Evolutionary conservation across 1,140 invertebrate genomes (phyloP), one percentile per base, ranked within the genome.

Genomic region (Ceratina japonica): DNA sequence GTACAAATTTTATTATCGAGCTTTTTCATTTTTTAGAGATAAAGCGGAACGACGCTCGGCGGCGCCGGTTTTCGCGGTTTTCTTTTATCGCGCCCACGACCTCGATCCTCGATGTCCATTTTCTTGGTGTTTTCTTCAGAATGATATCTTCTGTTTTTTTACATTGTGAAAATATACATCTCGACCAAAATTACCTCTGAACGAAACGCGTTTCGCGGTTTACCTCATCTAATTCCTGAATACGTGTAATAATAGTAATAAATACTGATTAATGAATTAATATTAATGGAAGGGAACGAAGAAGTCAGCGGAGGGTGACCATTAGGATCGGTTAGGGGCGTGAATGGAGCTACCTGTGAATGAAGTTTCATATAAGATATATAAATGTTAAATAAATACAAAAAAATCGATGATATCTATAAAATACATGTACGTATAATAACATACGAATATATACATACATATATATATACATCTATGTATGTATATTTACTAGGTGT

Each of bases 351-450:
- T 89, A 89, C 87, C 87, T 89, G 88, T 85, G 86, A 86, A 89
- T 90, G 87, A 89, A 90, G 86, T 89, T 90, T 89, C 82, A 88
- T 87, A 90, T 87, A 87, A 88, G 27, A 84, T 88, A 89, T 89
- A 88, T 87, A 86, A 88, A 87, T 88, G 87, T 87, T 89, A 85
- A 76, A 44, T 44, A 44, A 44, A 44, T 44, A 44, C 3, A 44
- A 44, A 44, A 44, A 44, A 44, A 82, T 85, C 31, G 80, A 85
- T 87, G 80, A 86, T 87, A 85, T 89, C 79, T 89, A 87, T 44
- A 44, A 44, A 44, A 58, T 85, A 87, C 69, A 79, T 85, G 64
- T 61, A 81, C 80, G 83, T 75, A 85, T 68, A 52, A 86, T 80
- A 85, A 44, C 10, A 44, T 56, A 56, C 54, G n/a, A 18, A 54